Evolutionary conservation across 2,113 vertebrate species (phyloP).

Genomic region (Addax nasomaculatus): DNA sequence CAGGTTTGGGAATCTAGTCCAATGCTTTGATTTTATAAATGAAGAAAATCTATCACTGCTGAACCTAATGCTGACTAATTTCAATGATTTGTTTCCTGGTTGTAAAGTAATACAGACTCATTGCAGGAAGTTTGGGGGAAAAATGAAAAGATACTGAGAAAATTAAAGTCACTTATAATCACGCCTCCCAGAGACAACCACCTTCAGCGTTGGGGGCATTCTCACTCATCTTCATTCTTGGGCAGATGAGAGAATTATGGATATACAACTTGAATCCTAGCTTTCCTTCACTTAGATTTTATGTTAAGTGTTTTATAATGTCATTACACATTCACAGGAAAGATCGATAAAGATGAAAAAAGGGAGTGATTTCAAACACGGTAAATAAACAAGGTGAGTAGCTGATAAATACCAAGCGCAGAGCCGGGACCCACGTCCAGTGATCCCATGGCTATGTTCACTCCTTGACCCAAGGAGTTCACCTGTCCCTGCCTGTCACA

Average conservation of each 20-base stretch:
- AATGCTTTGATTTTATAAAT: neutral
- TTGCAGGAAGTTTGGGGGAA: neutral
- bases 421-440: neutral
- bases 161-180: neutral
- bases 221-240: neutral
- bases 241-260: neutral
- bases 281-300: neutral
- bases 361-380: neutral
- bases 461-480: neutral
- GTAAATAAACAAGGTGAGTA: neutral
- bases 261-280: neutral
- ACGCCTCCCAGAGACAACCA: neutral
- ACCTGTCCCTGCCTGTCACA: accelerated
- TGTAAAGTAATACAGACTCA: neutral
- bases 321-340: neutral
- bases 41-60: neutral
- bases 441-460: accelerated
- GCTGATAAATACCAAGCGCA: neutral
- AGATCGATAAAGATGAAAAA: neutral
- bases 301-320: neutral
- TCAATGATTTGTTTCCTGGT: neutral
- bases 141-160: neutral
- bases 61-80: neutral
- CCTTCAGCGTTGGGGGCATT: accelerated
- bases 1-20: neutral